phyloP scores from a whole-genome alignment of 2,797 vertebrate genomes.

The Centroberyx gerrardi region DNA sequence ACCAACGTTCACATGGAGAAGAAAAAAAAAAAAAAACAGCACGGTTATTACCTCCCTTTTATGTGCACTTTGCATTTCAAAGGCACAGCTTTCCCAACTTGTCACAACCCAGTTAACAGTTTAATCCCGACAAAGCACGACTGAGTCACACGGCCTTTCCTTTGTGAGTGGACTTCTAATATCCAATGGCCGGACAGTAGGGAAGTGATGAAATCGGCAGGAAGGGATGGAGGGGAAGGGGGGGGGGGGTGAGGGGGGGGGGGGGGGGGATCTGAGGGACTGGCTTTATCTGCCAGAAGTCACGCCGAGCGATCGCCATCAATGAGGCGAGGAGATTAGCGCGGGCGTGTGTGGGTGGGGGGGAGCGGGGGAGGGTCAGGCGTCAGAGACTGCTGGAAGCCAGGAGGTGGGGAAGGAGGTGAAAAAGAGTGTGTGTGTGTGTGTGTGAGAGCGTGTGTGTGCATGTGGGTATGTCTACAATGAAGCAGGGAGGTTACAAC shows the following conservation, averaged over 20 bases:
- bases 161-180: conserved; percentile 64
- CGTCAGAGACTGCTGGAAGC: conserved; percentile 42
- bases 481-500: conserved; percentile 36
- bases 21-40: conserved; percentile 33
- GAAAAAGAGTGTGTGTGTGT: conserved; percentile 11
- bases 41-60: conserved; percentile 69
- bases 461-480: conserved; percentile 20
- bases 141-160: conserved; percentile 57
- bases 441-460: neutral
- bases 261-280: conserved; percentile 63
- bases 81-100: conserved; percentile 65
- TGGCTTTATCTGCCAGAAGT: conserved; percentile 70
- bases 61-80: conserved; percentile 81
- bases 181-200: conserved; percentile 52
- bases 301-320: conserved; percentile 70
- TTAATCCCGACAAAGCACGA: conserved; percentile 68
- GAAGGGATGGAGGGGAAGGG: conserved; percentile 41
- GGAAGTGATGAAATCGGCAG: conserved; percentile 72
- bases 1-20: conserved; percentile 52
- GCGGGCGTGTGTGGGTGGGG: conserved; percentile 58
- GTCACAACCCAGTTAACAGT: conserved; percentile 77
- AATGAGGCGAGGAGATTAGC: conserved; percentile 69
- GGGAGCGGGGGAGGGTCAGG: conserved; percentile 38
- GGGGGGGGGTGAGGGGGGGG: conserved; percentile 48
- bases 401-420: conserved; percentile 41